phyloP scores from a whole-genome alignment of 1,140 invertebrate genomes.

The Cyclargus thomasi region DNA sequence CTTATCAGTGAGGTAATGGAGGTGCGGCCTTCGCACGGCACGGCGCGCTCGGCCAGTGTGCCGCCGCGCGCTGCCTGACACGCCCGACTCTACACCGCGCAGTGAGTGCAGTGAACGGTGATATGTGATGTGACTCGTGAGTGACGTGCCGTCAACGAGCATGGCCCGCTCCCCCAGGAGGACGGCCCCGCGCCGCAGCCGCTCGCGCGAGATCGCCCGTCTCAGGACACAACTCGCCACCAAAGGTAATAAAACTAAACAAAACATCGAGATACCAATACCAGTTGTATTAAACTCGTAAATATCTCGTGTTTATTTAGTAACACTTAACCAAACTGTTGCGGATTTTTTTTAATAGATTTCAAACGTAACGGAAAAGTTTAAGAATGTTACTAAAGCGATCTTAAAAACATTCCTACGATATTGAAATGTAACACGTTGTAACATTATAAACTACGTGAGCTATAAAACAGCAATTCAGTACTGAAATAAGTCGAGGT shows the following conservation, averaged over 20 bases:
- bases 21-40: constrained; percentile 28
- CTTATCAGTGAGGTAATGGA: constrained; percentile 46
- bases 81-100: constrained; percentile 20
- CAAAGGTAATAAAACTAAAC: constrained; percentile 43
- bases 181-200: constrained; percentile 43
- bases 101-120: constrained; percentile 35
- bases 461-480: neutral
- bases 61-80: constrained; percentile 23
- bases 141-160: constrained; percentile 20
- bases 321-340: neutral
- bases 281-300: neutral
- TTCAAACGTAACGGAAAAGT: neutral
- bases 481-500: neutral
- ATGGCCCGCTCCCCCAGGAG: constrained; percentile 61
- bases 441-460: neutral
- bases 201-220: constrained; percentile 47
- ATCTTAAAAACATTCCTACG: neutral
- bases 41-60: neutral
- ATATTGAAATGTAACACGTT: neutral
- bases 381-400: neutral
- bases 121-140: constrained; percentile 34
- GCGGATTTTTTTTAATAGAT: too few species aligned
- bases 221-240: constrained; percentile 52
- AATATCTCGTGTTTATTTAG: neutral
- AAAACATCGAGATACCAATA: neutral